Evolutionary conservation across 2,113 vertebrate genomes (phyloP), one percentile per base, ranked within the genome.

Genomic region (Potamarius usumacintae): DNA sequence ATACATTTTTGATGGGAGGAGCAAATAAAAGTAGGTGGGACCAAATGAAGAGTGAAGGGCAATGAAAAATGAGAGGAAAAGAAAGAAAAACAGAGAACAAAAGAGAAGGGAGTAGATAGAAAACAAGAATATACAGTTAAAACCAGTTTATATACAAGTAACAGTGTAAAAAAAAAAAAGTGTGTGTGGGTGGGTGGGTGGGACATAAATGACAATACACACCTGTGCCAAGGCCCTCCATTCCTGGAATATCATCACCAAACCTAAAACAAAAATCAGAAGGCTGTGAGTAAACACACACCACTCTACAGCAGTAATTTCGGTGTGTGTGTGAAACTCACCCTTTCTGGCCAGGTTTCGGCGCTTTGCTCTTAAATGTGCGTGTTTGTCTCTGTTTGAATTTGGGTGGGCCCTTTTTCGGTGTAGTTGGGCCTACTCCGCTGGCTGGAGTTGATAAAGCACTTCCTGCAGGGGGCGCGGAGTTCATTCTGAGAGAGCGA

Each of bases 351-450:
- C 98, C 98, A 88, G 98, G 98, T 90, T 98, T 99, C 11, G 98
- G 98, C 20, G 98, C 98, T 91, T 99, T 99, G 96, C 98, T 99
- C 94, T 99, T 99, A 95, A 99, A 99, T 76, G 98, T 98, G 11
- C 97, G 96, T 18, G 97, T 96, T 92, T 98, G 97, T 89, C 98
- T 96, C 93, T 99, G 98, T 94, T 99, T 99, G 95, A 99, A 99
- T 89, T 99, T 99, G 81, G 98, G 97, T 10, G 98, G 98, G 0
- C 97, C 98, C 92, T 97, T 98, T 91, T 97, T 97, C 0, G 97
- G 98, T 5, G 97, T 98, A n/a, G 96, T 95, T 78, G 97, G 96
- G 30, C 96, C 97, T 0, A 87, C 86, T 7, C 79, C 0, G 15
- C 90, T 67, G 6, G 91, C 76, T 2, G 92, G 90, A 7, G 92